Evolutionary conservation across 2,888 invertebrate genomes (phyloP), one percentile per base, ranked within the genome.

Genomic region (Pherbina coryleti): DNA sequence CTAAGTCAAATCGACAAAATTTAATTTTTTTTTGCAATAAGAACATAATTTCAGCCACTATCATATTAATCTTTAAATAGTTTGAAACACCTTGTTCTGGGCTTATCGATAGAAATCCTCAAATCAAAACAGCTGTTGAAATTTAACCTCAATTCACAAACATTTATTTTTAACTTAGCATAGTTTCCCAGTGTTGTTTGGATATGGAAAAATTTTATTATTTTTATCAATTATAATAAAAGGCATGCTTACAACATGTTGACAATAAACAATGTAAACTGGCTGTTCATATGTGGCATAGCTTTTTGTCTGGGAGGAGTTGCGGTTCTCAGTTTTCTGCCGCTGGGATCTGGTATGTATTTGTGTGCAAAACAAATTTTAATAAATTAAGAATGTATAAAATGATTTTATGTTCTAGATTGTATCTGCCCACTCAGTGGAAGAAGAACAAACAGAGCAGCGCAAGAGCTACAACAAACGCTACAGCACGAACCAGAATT

Each of bases 201-300:
- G 44, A 17, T 69, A 14, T 44, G 44, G 44, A 11, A 44, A 44
- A 44, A 11, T 11, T 44, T 44, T 11, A 44, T 1, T 11, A 44
- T 44, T 44, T 44, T 44, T 44, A 44, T 7, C 2, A 44, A 11
- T 7, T 44, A 11, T 44, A 31, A 11, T 44, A 1, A 8, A 44
- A 1, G 44, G 22, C 5, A 69, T 69, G 51, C 51, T 69, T n/a
- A 57, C 44, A 74, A 76, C 17, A 88, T 87, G 87, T 83, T 84
- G 22, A 82, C 71, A 76, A 83, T 88, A 81, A 83, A 84, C 70
- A 86, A 85, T 11, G 84, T 87, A 5, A 87, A 87, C 73, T 87
- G 87, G 88, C 64, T 89, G 5, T 86, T 88, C 67, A 85, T 88
- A 14, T 88, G 87, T 78, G 88, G 88, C 19, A 80, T 88, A 19